Percentiles rank a stretch among this genome's conserved stretches.
Conservation (phyloP, 35 echinoderm and acorn worm species). For the Stichopus chloronotus region DNA sequence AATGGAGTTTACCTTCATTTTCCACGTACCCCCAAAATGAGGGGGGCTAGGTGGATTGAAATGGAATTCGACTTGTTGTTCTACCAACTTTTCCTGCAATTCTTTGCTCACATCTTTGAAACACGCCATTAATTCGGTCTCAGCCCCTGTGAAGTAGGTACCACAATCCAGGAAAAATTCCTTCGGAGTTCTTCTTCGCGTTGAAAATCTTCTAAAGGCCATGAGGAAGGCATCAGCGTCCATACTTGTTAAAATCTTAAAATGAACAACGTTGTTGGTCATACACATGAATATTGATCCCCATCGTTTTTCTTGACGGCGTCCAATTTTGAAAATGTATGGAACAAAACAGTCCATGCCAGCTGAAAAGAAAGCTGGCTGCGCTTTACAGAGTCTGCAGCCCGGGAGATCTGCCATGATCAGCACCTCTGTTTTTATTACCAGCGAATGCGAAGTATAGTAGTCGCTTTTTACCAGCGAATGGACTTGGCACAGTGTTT, state of each 20-base stretch:
- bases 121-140: conserved; percentile 31
- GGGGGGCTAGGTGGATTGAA: conserved; percentile 47
- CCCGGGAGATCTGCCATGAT: conserved; percentile 69
- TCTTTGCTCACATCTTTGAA: not conserved
- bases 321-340: conserved; percentile 35
- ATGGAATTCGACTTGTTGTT: not conserved
- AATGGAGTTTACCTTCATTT: conserved; percentile 35
- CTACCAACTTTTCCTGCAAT: not conserved
- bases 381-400: conserved; percentile 19
- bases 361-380: conserved; percentile 41
- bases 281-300: conserved; percentile 58
- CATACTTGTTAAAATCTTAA: conserved; percentile 32
- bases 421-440: not conserved
- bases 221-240: conserved; percentile 53
- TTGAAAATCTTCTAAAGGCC: conserved; percentile 45
- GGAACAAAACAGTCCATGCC: conserved; percentile 66
- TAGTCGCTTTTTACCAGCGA: too few species aligned
- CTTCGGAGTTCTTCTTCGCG: conserved; percentile 4
- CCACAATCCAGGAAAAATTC: conserved; percentile 55
- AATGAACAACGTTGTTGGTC: conserved; percentile 37
- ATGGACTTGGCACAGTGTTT: too few species aligned
- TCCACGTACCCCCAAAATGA: conserved; percentile 43
- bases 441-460: too few species aligned
- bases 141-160: conserved; percentile 53
- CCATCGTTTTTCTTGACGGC: conserved; percentile 52